Base-by-base conservation (phyloP, 2,797 vertebrate genomes). In the Staurois parvus region DNA sequence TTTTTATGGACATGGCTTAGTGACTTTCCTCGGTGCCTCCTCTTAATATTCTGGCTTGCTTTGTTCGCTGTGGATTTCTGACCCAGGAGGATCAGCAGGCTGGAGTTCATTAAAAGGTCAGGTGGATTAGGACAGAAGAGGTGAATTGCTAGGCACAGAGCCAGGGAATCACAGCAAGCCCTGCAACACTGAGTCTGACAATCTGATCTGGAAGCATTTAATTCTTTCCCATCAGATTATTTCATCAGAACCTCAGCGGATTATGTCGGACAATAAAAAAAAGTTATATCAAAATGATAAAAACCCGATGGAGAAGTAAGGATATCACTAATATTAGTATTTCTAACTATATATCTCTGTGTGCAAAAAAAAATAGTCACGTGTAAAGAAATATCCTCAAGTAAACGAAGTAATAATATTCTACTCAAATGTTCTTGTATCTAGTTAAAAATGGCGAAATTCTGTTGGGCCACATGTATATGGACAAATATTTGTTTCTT, bases 101-200 rank as follows among this genome's bases (percentile, higher is more conserved):
- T 69, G 64, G 30, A 76, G 79, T 80, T 81, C 84, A 85, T 21
- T 32, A 34, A 72, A 76, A 29, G 84, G 84, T 76, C 48, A 85
- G 66, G 48, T 40, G 62, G 84, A 85, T 85, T 85, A 85, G 77
- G n/a, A 11, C 15, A 52, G 24, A 74, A n/a, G 42, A 85, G 76
- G 70, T 85, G 72, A 76, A 85, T 62, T 12, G 19, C 72, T 42
- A n/a, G 79, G 78, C 66, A 70, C 5, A 48, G 13, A 42, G 78
- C 84, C 84, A 85, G 59, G 37, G n/a, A 48, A 85, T 68, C 72
- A 42, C 72, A 81, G 11, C n/a, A 42, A 52, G 78, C 15, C 42
- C 48, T 73, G 26, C 19, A 56, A 29, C 59, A n/a, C 26, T 66
- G 29, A 19, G 37, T 59, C 17, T 59, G 56, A 66, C 26, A 66